Percentiles rank a stretch among this genome's conserved stretches.
phyloP scores from a whole-genome alignment of 2,797 vertebrate genomes.

The Catostomus latipinnis region DNA sequence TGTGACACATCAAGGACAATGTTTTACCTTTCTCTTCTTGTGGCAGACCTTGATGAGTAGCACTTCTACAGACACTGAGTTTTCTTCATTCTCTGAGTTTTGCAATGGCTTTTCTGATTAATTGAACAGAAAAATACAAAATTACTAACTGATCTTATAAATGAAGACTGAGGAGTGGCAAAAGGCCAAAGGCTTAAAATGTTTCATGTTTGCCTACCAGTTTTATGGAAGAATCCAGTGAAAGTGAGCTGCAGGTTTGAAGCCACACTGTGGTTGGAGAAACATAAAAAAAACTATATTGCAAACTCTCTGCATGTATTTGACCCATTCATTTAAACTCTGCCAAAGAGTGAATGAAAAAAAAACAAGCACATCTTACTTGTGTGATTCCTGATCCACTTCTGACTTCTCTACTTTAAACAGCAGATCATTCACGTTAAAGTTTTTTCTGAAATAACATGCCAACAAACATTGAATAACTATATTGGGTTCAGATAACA shows the following conservation, averaged over 20 bases:
- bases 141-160: background rate
- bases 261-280: constrained; percentile 79
- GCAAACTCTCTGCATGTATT: background rate
- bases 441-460: constrained; percentile 82
- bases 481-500: background rate
- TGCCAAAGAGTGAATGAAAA: background rate
- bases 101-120: constrained; percentile 85
- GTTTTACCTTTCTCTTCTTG: constrained; percentile 89
- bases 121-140: constrained; percentile 18
- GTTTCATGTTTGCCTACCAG: constrained; percentile 79
- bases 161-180: background rate
- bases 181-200: background rate
- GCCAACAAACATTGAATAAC: background rate
- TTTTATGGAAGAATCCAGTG: constrained; percentile 98
- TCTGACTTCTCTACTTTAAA: constrained; percentile 93
- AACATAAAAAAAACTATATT: background rate
- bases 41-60: constrained; percentile 91
- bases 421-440: constrained; percentile 92
- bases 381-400: constrained; percentile 91
- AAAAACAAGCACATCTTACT: constrained; percentile 72
- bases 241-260: constrained; percentile 97
- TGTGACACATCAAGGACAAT: background rate
- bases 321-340: background rate
- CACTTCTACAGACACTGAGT: constrained; percentile 88
- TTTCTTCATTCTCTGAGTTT: constrained; percentile 91